Evolutionary conservation across 2,888 invertebrate genomes (phyloP), one percentile per base, ranked within the genome.

Genomic region (Axea sp.): DNA sequence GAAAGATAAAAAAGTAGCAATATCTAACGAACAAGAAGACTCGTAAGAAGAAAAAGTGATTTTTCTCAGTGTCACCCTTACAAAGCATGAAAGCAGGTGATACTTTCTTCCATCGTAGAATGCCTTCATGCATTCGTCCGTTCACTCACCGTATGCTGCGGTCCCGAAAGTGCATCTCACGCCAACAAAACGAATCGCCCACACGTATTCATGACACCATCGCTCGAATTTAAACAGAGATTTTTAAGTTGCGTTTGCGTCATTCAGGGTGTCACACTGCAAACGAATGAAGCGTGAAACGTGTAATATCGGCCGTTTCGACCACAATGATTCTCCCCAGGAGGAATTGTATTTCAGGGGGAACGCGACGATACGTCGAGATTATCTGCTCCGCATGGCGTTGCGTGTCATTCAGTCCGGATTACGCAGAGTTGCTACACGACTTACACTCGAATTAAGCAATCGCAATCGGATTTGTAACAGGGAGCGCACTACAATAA

Each of bases 391-490:
- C 30, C 43, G 47, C 55, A 33, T 47, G 39, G 43, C 39, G 8
- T 26, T 49, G 57, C 55, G 57, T 67, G 49, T 49, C 33, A 57
- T 49, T 57, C 67, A 24, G 19, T 17, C 5, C n/a, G 53, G 67
- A 67, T 67, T 67, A 67, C 67, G 26, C 9, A 41, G 15, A 47
- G 43, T 49, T 26, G 55, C 39, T 7, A 24, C n/a, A 4, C 47
- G 43, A 68, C 59, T 68, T 68, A 59, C 68, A 51, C 68, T 68
- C 59, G 35, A 59, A 57, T 68, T 43, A 59, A 68, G 28, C 49
- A 8, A 68, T 35, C 14, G 33, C 59, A 59, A 68, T 68, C 59
- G 59, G 68, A 68, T 68, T 68, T 68, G 49, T 59, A 68, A 57
- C n/a, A 26, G 65, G 45, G 31, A 31, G 3, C 31, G 12, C n/a